These are phyloP conservation scores for Syngnathus floridae DNA, from an alignment of 2,113 vertebrate species.

Conservation along the genomic window DNA sequence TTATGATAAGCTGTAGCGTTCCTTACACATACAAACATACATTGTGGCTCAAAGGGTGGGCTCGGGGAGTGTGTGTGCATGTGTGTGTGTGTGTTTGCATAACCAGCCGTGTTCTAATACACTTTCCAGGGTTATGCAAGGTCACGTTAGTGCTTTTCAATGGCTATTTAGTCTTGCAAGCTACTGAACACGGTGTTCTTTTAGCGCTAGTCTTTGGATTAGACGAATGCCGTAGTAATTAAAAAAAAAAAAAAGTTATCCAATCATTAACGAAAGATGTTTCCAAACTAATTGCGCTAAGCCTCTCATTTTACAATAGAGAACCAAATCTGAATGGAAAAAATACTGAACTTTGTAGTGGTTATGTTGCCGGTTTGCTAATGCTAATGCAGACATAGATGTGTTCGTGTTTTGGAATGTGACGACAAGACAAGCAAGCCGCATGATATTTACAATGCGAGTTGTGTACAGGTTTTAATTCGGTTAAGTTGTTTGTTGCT, in stretches of 20 bases:
- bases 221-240: neutral
- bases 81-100: neutral
- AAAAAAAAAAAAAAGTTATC: neutral
- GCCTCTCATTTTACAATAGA: neutral
- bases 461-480: conserved; percentile 37
- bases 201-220: neutral
- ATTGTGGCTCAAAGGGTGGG: neutral
- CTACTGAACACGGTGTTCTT: conserved; percentile 11
- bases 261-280: neutral
- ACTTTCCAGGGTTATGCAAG: conserved; percentile 21
- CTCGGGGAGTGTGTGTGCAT: neutral
- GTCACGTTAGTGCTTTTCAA: neutral
- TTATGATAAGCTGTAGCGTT: conserved; percentile 1
- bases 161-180: conserved; percentile 4
- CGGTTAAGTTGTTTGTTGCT: conserved; percentile 52
- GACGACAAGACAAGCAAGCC: neutral
- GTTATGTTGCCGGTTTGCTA: neutral
- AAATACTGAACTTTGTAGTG: neutral
- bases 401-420: neutral
- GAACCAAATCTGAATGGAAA: neutral
- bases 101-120: neutral
- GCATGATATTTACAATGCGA: neutral
- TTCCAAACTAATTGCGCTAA: neutral
- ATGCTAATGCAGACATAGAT: neutral
- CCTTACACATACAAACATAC: conserved; percentile 16